Percentiles rank a stretch among this genome's conserved stretches.
Conservation (phyloP, 2,888 invertebrate species). For the Phaedon cochleariae region DNA sequence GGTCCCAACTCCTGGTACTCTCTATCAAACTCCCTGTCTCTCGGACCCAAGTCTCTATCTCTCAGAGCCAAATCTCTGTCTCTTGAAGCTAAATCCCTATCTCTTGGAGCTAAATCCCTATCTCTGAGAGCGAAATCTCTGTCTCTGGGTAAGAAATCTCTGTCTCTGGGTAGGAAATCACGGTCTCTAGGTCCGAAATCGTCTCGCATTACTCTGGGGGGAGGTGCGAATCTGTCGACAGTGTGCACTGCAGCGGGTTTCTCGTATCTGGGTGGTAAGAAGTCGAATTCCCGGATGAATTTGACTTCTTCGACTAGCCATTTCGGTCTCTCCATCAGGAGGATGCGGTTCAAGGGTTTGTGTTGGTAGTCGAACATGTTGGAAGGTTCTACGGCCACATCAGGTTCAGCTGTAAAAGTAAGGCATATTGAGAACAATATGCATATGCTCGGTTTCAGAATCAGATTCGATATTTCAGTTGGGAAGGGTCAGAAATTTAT, state of each 20-base stretch:
- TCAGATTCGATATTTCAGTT: too few relatives aligned
- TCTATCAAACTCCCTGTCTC: slow-evolving; percentile 4
- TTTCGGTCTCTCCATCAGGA: slow-evolving; percentile 57
- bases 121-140: background rate
- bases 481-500: too few relatives aligned
- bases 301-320: slow-evolving; percentile 56
- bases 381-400: slow-evolving; percentile 69
- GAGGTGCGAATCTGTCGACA: slow-evolving; percentile 6
- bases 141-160: slow-evolving; percentile 1
- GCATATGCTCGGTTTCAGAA: too few relatives aligned
- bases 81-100: background rate
- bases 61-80: background rate
- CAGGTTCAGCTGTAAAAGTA: slow-evolving; percentile 49
- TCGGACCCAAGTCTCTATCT: slow-evolving; percentile 1
- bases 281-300: slow-evolving; percentile 58
- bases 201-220: background rate
- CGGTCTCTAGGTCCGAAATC: background rate
- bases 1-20: background rate
- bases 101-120: background rate
- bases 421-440: background rate
- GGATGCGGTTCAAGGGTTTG: slow-evolving; percentile 63
- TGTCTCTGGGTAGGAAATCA: background rate
- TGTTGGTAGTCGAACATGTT: slow-evolving; percentile 79
- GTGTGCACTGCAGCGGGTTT: slow-evolving; percentile 26
- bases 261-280: slow-evolving; percentile 41